Evolutionary conservation across 2,113 vertebrate genomes (phyloP).

Genomic region (Zosterops japonicus): DNA sequence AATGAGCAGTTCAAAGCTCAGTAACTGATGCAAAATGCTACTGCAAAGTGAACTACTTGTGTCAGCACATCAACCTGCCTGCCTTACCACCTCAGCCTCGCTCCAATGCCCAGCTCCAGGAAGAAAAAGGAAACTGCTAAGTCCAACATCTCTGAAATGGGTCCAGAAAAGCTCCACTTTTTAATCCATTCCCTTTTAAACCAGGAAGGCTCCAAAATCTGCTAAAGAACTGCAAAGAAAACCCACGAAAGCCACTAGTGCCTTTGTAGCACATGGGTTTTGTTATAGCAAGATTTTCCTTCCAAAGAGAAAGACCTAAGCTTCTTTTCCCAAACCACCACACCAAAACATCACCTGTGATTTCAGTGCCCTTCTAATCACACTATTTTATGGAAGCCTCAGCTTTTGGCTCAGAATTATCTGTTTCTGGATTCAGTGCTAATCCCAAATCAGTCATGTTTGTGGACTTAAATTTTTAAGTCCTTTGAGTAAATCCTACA

Average conservation of each 20-base stretch:
- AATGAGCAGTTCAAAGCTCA: constrained; percentile 62
- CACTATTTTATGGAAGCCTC: background rate
- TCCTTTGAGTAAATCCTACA: background rate
- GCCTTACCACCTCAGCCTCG: background rate
- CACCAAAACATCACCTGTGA: background rate
- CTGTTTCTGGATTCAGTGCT: background rate
- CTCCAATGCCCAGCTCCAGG: background rate
- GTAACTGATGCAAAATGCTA: constrained; percentile 22
- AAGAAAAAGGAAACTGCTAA: background rate
- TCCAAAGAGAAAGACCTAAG: background rate
- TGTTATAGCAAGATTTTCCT: background rate
- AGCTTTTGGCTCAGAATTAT: background rate
- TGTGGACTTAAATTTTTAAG: background rate
- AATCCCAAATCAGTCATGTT: background rate
- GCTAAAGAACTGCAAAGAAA: background rate
- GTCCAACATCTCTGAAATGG: background rate
- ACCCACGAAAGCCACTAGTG: background rate
- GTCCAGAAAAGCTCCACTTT: background rate
- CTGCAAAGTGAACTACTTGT: background rate
- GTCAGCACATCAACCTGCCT: background rate
- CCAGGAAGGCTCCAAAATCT: background rate
- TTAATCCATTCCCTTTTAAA: background rate
- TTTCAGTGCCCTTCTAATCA: background rate
- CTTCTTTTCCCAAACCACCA: background rate
- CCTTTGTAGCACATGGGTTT: background rate